Evolutionary conservation across 2,888 invertebrate genomes (phyloP).

Genomic region (Polymixis lichenea): DNA sequence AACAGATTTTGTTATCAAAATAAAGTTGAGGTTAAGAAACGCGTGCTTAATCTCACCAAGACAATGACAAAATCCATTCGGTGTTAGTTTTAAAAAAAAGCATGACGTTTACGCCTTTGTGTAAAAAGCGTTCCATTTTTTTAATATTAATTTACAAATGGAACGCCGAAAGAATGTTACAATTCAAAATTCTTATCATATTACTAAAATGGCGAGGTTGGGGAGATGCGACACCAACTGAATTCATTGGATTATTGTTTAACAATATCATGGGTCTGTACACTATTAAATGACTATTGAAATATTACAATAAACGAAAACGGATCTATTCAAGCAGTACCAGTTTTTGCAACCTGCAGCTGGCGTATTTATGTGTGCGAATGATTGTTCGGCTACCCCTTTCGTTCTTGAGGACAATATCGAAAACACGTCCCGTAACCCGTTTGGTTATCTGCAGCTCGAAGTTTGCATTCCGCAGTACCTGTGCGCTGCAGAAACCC

Average conservation of each 20-base stretch:
- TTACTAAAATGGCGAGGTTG: conserved; percentile 27
- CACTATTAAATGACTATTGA: conserved; percentile 54
- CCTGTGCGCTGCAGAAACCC: conserved; percentile 81
- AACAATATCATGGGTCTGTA: conserved; percentile 40
- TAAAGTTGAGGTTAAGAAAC: too few species aligned
- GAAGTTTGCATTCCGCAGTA: conserved; percentile 84
- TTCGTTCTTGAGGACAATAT: conserved; percentile 62
- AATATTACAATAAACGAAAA: conserved; percentile 53
- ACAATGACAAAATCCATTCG: too few species aligned
- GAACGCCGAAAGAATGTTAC: conserved; percentile 47
- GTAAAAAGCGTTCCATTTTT: conserved; percentile 61
- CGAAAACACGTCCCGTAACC: conserved; percentile 74
- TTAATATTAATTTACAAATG: conserved; percentile 67
- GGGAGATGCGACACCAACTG: conserved; percentile 26
- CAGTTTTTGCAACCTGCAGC: conserved; percentile 72
- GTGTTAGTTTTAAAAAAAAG: conserved; percentile 71
- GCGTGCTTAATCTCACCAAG: too few species aligned
- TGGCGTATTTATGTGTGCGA: conserved; percentile 66
- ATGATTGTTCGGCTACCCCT: conserved; percentile 66
- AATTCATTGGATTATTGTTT: conserved; percentile 36
- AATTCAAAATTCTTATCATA: conserved; percentile 39
- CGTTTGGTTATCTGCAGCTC: conserved; percentile 80
- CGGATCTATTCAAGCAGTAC: conserved; percentile 44
- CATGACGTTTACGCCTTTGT: conserved; percentile 56
- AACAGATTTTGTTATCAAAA: too few species aligned